Base-by-base conservation (phyloP, 2,888 invertebrate species). In the Hypolimnas misippus region DNA sequence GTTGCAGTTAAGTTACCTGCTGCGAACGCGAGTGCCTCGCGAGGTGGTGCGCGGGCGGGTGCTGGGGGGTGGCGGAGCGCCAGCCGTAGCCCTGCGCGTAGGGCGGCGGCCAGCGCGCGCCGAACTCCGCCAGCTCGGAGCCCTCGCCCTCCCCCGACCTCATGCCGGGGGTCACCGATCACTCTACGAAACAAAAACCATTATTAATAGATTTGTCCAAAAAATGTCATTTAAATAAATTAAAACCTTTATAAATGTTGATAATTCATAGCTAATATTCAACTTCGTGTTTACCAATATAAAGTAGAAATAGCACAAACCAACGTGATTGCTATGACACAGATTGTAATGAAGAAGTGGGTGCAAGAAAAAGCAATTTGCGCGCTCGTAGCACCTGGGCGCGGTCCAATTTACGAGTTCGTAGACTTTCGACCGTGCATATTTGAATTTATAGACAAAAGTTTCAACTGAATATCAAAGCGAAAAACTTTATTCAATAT, bases 81-180 rank as follows among this genome's bases (percentile, higher is more conserved):
- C 89, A 90, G 87, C 90, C 89, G 86, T 93, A 92, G 78, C 92
- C 93, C 83, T 93, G 90, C 77, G 90, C 84, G 85, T 93, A 93
- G 78, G 93, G 89, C 83, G 87, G 93, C 89, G 88, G 93, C 90
- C 90, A 91, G 76, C 91, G 89, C 83, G 90, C 85, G 73, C 92
- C 89, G 75, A 92, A 86, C 87, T 91, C 92, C 80, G 91, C 89
- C 83, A 92, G 87, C 87, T 92, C 92, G 73, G 92, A 91, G 77
- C 86, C 93, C 93, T 87, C 93, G 83, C 87, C 91, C 87, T 89
- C 91, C 89, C 93, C 90, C 88, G 93, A 90, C 89, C 93, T 90
- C 89, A 93, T 92, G 89, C 92, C 93, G 89, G 92, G 93, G 93
- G 89, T 84, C 83, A 79, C 83, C 76, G 73, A 76, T 73, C 73